Evolutionary conservation across 1,140 invertebrate species (phyloP), one percentile per base, ranked within the genome.

Genomic region (Drosophila setifemur): DNA sequence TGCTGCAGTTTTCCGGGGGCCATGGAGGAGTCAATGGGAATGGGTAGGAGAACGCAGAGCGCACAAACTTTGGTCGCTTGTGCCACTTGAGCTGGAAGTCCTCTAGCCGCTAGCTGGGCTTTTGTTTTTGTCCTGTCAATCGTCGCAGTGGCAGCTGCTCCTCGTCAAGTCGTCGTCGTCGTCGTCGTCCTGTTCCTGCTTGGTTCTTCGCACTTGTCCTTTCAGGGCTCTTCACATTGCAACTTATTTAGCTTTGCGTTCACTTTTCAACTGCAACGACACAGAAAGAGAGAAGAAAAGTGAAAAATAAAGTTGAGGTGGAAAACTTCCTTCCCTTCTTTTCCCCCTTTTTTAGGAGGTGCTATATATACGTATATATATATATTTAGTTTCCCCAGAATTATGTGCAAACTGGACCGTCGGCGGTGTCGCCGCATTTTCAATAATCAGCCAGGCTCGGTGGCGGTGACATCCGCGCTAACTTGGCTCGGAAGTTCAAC

Each of bases 51-150:
- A 64, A 61, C 29, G n/a, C n/a, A n/a, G n/a, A 45, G 39, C 40
- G 42, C 16, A 40, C 64, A 49, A n/a, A 66, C 43, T 64, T 66
- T 60, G 57, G 50, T 33, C 37, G 42, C 61, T 68, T 72, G 73
- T 60, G 63, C 73, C 69, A 83, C 79, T 78, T 64, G 75, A 37
- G 47, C 37, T 25, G 64, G 53, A 47, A 29, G 60, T 63, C 33
- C 57, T 49, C 23, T 39, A 21, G 40, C 37, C 2, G 33, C 4
- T 28, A 9, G 21, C 25, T 5, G 50, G 50, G 12, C 42, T 75
- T 69, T 86, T 86, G 81, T 86, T 85, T 72, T 79, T 75, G 81
- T 73, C 67, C 70, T 81, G 81, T 85, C 81, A 83, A 85, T 83
- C 81, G 81, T 75, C 53, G 57, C 64, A 67, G 79, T 63, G 57